Evolutionary conservation across 2,113 vertebrate genomes (phyloP), one percentile per base, ranked within the genome.

Genomic region (Dasyurus viverrinus): DNA sequence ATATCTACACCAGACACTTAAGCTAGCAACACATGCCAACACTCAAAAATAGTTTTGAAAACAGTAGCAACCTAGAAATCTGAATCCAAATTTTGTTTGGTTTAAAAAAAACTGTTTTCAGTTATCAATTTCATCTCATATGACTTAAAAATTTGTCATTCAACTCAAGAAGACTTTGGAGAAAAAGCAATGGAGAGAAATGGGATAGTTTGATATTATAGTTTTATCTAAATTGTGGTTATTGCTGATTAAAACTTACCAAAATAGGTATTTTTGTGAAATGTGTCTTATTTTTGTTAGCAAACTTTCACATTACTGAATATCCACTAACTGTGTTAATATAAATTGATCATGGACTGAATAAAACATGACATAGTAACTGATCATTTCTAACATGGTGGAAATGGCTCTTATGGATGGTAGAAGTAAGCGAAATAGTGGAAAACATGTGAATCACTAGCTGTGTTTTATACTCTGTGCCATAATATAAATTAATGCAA

Each of bases 401-500:
- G 68, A n/a, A 53, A 16, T 22, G 36, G n/a, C 53, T 30, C n/a
- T 92, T 93, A 55, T 48, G 76, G 93, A 53, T 90, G 54, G 53
- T 25, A 54, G 57, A 53, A 92, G 76, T 50, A 93, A 68, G 93
- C 93, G 92, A 94, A 96, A 94, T 22, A 5, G 42, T 94, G 90
- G 4, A 94, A 97, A 96, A 53, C 90, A 95, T 94, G 97, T 92
- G 93, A 94, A 90, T 93, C 93, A 94, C 89, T 2, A 47, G 57
- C 94, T 91, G 92, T 53, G 97, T 95, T 89, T 93, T 96, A 94
- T 92, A 93, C 97, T 97, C 97, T 97, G 97, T 96, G 98, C 96
- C 97, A 97, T 98, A 97, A 98, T 96, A 98, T 96, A 98, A 98
- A 99, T 98, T 96, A 97, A 98, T 98, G 98, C 98, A 98, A 98